These are phyloP conservation scores for Morpho achilles DNA, from an alignment of 2,888 invertebrate species.

Conservation along the genomic window DNA sequence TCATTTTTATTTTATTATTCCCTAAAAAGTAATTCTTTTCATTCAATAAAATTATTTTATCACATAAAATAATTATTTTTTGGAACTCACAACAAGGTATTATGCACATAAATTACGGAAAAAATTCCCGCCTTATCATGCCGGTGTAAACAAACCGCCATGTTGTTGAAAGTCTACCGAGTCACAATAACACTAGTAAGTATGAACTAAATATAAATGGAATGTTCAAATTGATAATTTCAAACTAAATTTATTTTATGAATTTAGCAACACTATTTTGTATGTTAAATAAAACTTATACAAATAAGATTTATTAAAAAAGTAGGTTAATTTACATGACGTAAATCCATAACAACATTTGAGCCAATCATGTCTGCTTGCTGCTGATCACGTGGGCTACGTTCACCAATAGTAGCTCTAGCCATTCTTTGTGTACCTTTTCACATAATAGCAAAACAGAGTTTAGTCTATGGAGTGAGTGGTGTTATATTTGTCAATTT, in stretches of 20 bases:
- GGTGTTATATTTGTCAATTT: conserved; percentile 76
- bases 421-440: conserved; percentile 80
- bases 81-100: conserved; percentile 17
- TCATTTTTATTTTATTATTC: conserved; percentile 36
- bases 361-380: conserved; percentile 61
- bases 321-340: conserved; percentile 44
- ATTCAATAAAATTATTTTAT: conserved; percentile 54
- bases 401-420: conserved; percentile 65
- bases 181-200: conserved; percentile 46
- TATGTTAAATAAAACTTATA: neutral
- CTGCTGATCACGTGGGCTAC: conserved; percentile 72
- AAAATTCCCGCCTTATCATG: conserved; percentile 74
- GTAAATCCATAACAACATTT: conserved; percentile 38
- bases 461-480: conserved; percentile 76
- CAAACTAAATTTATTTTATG: conserved; percentile 3
- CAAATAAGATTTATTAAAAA: conserved; percentile 25
- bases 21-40: conserved; percentile 36
- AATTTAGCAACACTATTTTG: conserved; percentile 1
- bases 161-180: conserved; percentile 63
- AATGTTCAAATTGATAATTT: conserved; percentile 1
- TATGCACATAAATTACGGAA: conserved; percentile 35
- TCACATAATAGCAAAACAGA: conserved; percentile 74
- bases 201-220: conserved; percentile 36
- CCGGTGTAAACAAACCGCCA: conserved; percentile 81
- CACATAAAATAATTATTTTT: conserved; percentile 42